Percentiles rank a stretch among this genome's conserved stretches.
Evolutionary conservation across 2,797 vertebrate species (phyloP).

Genomic region (Chiroxiphia lanceolata): DNA sequence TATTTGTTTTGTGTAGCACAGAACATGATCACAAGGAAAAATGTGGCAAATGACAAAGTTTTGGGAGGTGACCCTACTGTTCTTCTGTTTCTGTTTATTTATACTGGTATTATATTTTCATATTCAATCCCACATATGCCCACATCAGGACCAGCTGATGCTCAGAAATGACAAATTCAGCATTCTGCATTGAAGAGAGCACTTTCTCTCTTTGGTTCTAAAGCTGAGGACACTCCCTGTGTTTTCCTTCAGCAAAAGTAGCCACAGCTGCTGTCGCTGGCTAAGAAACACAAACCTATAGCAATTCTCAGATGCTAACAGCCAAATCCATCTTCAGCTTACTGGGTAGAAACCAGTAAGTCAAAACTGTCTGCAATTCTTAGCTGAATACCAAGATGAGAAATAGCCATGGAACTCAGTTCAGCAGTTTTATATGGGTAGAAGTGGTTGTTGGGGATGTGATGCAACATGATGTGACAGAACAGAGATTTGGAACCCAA

Average conservation of each 20-base stretch:
- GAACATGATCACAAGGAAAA: not conserved
- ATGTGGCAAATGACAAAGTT: not conserved
- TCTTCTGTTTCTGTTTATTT: not conserved
- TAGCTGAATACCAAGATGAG: not conserved
- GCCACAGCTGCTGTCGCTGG: not conserved
- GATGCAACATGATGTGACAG: not conserved
- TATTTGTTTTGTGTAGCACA: not conserved
- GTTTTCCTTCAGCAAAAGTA: not conserved
- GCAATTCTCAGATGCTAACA: not conserved
- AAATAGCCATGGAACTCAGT: not conserved
- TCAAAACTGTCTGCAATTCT: not conserved
- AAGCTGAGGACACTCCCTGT: not conserved
- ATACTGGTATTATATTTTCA: not conserved
- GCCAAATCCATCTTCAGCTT: not conserved
- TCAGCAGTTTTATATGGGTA: not conserved
- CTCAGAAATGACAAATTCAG: not conserved
- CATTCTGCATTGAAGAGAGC: not conserved
- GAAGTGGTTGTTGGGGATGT: not conserved
- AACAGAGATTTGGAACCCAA: not conserved
- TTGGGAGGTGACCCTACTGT: not conserved
- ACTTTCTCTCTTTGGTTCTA: not conserved
- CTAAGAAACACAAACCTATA: not conserved
- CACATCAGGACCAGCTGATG: not conserved
- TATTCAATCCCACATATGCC: not conserved
- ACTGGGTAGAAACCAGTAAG: not conserved